These are phyloP conservation scores for Gymnoscopelus microlampas DNA, from an alignment of 2,797 vertebrate genomes.

Conservation along the genomic window DNA sequence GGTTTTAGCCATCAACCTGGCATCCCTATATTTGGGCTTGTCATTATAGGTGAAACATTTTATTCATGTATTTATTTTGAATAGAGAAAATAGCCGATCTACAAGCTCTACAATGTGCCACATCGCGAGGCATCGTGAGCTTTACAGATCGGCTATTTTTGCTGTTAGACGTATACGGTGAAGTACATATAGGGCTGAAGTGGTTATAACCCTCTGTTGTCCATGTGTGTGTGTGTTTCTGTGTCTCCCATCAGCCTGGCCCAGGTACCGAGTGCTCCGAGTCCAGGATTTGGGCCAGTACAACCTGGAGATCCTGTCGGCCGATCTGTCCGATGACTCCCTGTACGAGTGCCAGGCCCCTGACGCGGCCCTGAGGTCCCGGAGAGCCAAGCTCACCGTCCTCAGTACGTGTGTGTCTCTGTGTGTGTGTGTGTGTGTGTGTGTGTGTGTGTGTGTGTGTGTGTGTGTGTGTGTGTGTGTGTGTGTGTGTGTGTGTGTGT, in stretches of 20 bases:
- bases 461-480: too few relatives aligned
- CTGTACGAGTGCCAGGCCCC: constrained; percentile 96
- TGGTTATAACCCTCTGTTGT: not conserved
- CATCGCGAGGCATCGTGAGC: too few relatives aligned
- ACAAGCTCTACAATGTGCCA: too few relatives aligned
- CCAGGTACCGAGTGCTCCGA: constrained; percentile 90
- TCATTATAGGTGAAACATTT: too few relatives aligned
- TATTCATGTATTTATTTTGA: too few relatives aligned
- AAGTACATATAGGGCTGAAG: not conserved
- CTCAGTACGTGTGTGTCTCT: constrained; percentile 72
- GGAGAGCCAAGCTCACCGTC: constrained; percentile 92
- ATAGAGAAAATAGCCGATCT: too few relatives aligned
- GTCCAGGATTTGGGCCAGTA: constrained; percentile 90
- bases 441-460: too few relatives aligned
- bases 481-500: too few relatives aligned
- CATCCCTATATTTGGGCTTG: too few relatives aligned
- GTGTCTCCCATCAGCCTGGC: constrained; percentile 85
- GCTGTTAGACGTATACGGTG: not conserved
- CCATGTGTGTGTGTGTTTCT: constrained; percentile 20
- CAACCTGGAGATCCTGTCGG: constrained; percentile 92
- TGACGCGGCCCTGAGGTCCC: constrained; percentile 91
- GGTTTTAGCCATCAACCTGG: too few relatives aligned
- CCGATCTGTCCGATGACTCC: constrained; percentile 93
- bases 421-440: not conserved
- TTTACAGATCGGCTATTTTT: too few relatives aligned